Conservation (phyloP, 2,113 vertebrate species). For the Azemiops feae region DNA sequence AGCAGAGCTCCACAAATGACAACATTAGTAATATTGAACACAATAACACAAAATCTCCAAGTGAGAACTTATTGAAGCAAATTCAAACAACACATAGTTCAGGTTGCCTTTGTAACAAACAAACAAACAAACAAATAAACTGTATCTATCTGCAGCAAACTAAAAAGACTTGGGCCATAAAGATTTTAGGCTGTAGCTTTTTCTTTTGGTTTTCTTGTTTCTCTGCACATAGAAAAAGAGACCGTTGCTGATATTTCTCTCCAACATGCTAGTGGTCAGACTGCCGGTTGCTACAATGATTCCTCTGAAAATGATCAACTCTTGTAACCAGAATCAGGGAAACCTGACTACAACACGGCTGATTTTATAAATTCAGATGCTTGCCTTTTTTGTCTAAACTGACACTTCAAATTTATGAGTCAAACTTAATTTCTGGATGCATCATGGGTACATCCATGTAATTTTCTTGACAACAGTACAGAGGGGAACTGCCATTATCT, state of each 20-base stretch:
- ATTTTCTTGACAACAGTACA: background rate
- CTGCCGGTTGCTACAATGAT: background rate
- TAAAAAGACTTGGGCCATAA: background rate
- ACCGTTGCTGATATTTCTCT: background rate
- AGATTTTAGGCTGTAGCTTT: background rate
- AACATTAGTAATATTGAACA: constrained; percentile 4
- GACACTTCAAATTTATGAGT: background rate
- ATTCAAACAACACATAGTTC: background rate
- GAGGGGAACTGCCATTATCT: background rate
- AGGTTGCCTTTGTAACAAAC: background rate
- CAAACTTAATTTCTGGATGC: background rate
- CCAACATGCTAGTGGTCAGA: background rate
- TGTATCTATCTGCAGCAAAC: background rate
- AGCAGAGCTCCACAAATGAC: background rate
- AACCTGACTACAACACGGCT: background rate
- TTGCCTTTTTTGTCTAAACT: background rate
- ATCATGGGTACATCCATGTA: background rate
- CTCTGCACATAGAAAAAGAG: background rate
- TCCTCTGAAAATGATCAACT: background rate
- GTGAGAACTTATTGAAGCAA: background rate
- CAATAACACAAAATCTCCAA: background rate
- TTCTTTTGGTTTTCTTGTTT: background rate
- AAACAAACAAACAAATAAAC: background rate
- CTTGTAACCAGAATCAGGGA: background rate
- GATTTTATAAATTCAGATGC: background rate